phyloP scores from a whole-genome alignment of 2,888 invertebrate genomes.

The Limnephilus marmoratus region DNA sequence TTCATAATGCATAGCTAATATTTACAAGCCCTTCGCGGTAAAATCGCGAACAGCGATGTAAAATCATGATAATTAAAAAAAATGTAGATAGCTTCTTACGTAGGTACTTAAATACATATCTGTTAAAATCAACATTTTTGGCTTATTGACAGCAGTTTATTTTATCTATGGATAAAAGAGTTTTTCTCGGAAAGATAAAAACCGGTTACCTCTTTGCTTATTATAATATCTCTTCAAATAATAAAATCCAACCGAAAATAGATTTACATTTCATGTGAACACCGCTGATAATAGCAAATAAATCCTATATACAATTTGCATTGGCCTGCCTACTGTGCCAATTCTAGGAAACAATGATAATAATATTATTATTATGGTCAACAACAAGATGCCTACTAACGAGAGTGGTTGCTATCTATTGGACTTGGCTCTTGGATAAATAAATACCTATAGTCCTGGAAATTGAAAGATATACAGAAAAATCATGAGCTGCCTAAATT shows the following conservation, averaged over 20 bases:
- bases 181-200: background rate
- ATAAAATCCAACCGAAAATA: background rate
- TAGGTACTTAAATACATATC: background rate
- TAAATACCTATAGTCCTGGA: background rate
- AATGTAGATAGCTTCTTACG: background rate
- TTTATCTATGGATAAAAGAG: background rate
- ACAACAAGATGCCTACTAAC: background rate
- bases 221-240: background rate
- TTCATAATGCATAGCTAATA: background rate
- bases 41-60: background rate
- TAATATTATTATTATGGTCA: background rate
- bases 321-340: background rate
- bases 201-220: background rate
- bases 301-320: background rate
- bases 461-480: no score
- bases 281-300: background rate
- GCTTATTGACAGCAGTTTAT: background rate
- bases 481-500: no score
- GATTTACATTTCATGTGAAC: background rate
- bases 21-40: no score
- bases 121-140: background rate
- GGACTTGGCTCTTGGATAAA: background rate
- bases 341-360: background rate
- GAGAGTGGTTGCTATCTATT: background rate
- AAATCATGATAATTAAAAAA: background rate